phyloP scores from a whole-genome alignment of 2,113 vertebrate genomes.

The Sinocyclocheilus maitianheensis region DNA sequence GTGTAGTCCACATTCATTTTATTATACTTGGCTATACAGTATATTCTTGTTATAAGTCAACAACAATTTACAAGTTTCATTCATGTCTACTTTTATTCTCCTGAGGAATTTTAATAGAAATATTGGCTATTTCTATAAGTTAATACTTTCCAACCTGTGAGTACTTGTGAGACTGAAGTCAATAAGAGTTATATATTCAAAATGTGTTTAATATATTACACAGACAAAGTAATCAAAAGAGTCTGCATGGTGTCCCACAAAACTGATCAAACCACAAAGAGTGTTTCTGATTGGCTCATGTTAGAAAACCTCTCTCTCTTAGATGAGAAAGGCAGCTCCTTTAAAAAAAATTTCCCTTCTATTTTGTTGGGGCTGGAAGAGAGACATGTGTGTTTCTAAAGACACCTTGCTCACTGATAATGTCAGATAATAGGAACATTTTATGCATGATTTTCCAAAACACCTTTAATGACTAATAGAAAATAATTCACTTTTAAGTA shows the following conservation, averaged over 20 bases:
- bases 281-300: neutral
- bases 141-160: neutral
- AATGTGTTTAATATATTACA: neutral
- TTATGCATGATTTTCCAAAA: neutral
- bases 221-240: neutral
- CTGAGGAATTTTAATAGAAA: neutral
- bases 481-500: neutral
- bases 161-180: neutral
- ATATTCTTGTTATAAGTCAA: neutral
- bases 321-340: neutral
- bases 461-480: neutral
- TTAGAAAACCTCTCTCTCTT: too few species aligned
- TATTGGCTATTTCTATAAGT: too few species aligned
- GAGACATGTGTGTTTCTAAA: neutral
- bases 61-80: neutral
- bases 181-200: neutral
- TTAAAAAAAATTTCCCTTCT: too few species aligned
- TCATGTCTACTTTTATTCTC: neutral
- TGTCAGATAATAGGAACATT: neutral
- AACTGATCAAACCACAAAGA: too few species aligned
- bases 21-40: too few species aligned
- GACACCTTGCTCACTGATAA: neutral
- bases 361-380: neutral
- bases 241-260: too few species aligned
- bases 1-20: too few species aligned